A percentile compares a stretch with the other conserved stretches of the same genome.
Evolutionary conservation across 2,888 invertebrate species (phyloP).

Genomic region (Flexamia atlantica): DNA sequence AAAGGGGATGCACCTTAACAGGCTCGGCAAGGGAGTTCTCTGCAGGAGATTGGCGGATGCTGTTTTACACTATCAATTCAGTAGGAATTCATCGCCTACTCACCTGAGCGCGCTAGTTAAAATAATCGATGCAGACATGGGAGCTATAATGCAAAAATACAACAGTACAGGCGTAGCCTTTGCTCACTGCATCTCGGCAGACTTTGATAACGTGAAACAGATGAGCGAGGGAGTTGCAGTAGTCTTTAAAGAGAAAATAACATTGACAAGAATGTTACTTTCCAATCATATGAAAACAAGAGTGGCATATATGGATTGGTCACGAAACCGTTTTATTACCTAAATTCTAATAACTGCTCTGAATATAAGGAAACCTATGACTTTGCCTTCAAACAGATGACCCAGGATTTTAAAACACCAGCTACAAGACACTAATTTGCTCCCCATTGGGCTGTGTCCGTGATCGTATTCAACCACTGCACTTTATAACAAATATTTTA

Average conservation of each 20-base stretch:
- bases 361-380: constrained; percentile 14
- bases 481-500: background rate
- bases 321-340: background rate
- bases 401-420: constrained; percentile 9
- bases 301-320: background rate
- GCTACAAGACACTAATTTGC: background rate
- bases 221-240: constrained; percentile 17
- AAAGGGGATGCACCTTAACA: background rate
- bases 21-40: background rate
- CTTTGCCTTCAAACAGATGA: background rate
- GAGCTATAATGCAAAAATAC: background rate
- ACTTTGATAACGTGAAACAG: constrained; percentile 1
- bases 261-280: background rate
- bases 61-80: background rate
- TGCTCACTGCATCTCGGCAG: constrained; percentile 31
- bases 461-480: background rate
- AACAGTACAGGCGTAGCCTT: constrained; percentile 19
- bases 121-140: constrained; percentile 14
- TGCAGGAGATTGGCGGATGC: background rate
- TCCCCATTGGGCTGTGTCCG: constrained; percentile 14
- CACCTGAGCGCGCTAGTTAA: background rate
- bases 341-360: background rate
- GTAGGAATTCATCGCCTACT: background rate
- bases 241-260: constrained; percentile 25
- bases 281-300: background rate